Percentiles rank a stretch among this genome's conserved stretches.
Evolutionary conservation across 1,140 invertebrate genomes (phyloP).

Genomic region (Drosophila melanica): DNA sequence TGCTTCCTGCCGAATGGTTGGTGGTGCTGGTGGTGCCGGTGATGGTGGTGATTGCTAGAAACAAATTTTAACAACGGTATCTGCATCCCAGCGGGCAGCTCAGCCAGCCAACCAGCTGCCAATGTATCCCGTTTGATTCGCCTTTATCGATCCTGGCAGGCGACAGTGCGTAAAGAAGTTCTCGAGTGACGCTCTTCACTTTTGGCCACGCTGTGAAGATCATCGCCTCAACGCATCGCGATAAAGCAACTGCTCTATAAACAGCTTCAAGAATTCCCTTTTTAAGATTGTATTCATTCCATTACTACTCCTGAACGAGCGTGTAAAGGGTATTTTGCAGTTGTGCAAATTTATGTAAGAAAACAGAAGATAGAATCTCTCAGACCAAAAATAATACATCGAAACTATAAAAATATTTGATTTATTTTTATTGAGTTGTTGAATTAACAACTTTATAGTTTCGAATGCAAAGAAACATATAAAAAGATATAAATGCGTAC

Average conservation of each 20-base stretch:
- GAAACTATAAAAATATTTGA: too few relatives aligned
- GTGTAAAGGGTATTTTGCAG: too few relatives aligned
- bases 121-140: neutral
- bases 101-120: conserved; percentile 32
- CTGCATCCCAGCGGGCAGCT: conserved; percentile 31
- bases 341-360: too few relatives aligned
- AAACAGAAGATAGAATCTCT: too few relatives aligned
- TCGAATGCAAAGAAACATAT: too few relatives aligned
- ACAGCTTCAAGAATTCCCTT: conserved; percentile 3
- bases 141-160: conserved; percentile 63
- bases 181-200: conserved; percentile 45
- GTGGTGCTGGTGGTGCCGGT: conserved; percentile 10
- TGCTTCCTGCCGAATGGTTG: conserved; percentile 3
- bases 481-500: too few relatives aligned
- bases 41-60: conserved; percentile 46
- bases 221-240: conserved; percentile 2
- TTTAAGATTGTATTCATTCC: neutral
- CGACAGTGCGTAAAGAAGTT: conserved; percentile 72
- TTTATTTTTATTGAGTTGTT: too few relatives aligned
- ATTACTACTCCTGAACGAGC: too few relatives aligned
- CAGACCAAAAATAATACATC: too few relatives aligned
- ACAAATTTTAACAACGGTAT: conserved; percentile 9
- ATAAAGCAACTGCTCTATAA: conserved; percentile 9
- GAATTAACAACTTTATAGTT: too few relatives aligned
- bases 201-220: conserved; percentile 40